Evolutionary conservation across 2,797 vertebrate species (phyloP), one percentile per base, ranked within the genome.

Genomic region (Fistularia tabacaria): DNA sequence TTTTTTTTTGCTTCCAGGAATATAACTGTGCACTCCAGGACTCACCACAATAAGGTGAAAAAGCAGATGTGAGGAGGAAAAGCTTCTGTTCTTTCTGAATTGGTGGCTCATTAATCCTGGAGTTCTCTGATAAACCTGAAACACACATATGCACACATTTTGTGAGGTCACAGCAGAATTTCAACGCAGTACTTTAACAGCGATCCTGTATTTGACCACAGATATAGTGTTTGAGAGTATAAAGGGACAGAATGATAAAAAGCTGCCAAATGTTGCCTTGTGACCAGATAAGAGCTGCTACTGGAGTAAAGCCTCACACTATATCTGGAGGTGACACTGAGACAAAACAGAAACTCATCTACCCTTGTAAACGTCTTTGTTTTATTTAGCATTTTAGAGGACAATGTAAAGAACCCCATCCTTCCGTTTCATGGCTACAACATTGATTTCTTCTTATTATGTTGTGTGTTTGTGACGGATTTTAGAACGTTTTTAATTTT

Each of bases 21-120:
- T 7, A 36, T 5, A 9, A 12, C 25, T 13, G 10, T 39, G 57
- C 36, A 47, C 8, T 9, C 1, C 36, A 14, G 39, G 49, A 87
- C 94, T 90, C 80, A 98, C 96, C 83, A 62, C 96, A 98, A 70
- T 91, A 98, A 0, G 96, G 96, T 6, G 86, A 53, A 0, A 61
- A 71, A 36, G 92, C 72, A 3, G 89, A 81, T 0, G 96, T 98
- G 64, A 89, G 69, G 58, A 98, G 85, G 77, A 93, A 98, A 1
- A 95, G 69, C 59, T 83, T 92, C 65, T 93, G 89, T 80, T 94
- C 90, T 69, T 68, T 83, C 36, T 94, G 93, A 36, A 92, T 49
- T 0, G 88, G 90, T 64, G 82, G 87, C 45, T 81, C 54, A n/a
- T 76, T 67, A 65, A 95, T 64, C 39, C 93, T 93, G 47, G 83